Evolutionary conservation across 1,140 invertebrate genomes (phyloP).

Genomic region (Acromyrmex charruanus): DNA sequence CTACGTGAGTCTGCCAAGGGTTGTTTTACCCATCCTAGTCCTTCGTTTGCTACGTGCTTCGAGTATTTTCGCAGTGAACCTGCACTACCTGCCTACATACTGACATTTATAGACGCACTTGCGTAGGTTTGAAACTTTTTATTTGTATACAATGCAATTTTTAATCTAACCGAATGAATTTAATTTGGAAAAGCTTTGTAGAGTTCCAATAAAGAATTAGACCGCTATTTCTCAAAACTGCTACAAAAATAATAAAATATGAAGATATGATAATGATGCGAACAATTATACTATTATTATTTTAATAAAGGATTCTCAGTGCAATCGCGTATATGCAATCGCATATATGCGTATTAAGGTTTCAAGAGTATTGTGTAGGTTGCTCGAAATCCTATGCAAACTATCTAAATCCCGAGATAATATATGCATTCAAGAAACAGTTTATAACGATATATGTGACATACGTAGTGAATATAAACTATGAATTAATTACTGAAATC

Average conservation of each 20-base stretch:
- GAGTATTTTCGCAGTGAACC: conserved; percentile 17
- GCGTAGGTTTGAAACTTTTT: background rate
- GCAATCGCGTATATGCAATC: background rate
- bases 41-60: conserved; percentile 16
- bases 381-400: conserved; percentile 21
- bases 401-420: conserved; percentile 35
- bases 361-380: conserved; percentile 31
- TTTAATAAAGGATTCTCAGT: conserved; percentile 13
- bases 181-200: background rate
- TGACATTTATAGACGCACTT: conserved; percentile 47
- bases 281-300: conserved; percentile 11
- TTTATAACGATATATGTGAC: background rate
- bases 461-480: background rate
- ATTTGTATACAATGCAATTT: background rate
- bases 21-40: conserved; percentile 18
- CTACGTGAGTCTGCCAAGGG: background rate
- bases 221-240: background rate
- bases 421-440: conserved; percentile 2
- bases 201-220: background rate
- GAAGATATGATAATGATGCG: background rate
- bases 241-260: background rate
- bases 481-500: conserved; percentile 21
- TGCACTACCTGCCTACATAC: conserved; percentile 17
- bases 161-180: background rate
- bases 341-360: background rate